These are phyloP conservation scores for Procavia capensis DNA, from an alignment of 2,113 vertebrate genomes.

Conservation along the genomic window DNA sequence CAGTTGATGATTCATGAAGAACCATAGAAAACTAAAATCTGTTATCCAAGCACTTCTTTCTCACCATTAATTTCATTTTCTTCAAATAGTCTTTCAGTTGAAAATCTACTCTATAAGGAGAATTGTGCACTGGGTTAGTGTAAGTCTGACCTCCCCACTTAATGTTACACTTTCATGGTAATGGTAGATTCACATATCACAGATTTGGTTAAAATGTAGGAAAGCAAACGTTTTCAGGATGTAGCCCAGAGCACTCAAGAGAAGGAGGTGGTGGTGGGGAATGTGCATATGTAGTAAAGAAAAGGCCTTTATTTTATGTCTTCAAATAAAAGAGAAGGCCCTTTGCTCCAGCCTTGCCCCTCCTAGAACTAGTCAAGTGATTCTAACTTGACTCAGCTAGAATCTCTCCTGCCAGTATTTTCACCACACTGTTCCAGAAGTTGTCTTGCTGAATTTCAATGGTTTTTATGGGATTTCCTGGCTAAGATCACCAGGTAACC, in stretches of 20 bases:
- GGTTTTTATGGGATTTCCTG: not conserved
- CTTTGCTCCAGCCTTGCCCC: not conserved
- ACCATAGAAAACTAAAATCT: constrained; percentile 75
- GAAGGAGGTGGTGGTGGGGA: fast-evolving
- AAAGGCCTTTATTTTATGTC: not conserved
- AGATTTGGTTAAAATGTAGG: not conserved
- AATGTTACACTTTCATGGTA: not conserved
- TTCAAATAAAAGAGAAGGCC: not conserved
- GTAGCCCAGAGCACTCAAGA: not conserved
- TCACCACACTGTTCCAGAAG: not conserved
- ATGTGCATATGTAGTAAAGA: not conserved
- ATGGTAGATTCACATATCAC: not conserved
- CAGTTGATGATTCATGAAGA: constrained; percentile 82
- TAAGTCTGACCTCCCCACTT: not conserved
- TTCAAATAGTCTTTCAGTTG: constrained; percentile 53
- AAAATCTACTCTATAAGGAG: not conserved
- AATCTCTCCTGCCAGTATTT: not conserved
- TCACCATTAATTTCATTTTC: constrained; percentile 55
- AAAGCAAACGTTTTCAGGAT: not conserved
- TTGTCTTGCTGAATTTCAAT: not conserved
- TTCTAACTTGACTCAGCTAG: not conserved
- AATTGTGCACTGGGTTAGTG: not conserved
- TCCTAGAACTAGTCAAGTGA: not conserved
- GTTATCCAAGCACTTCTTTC: constrained; percentile 17
- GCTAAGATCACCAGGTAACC: not conserved